Percentiles rank a stretch among this genome's conserved stretches.
phyloP scores from a whole-genome alignment of 2,113 vertebrate species.

The Amphiprion percula region DNA sequence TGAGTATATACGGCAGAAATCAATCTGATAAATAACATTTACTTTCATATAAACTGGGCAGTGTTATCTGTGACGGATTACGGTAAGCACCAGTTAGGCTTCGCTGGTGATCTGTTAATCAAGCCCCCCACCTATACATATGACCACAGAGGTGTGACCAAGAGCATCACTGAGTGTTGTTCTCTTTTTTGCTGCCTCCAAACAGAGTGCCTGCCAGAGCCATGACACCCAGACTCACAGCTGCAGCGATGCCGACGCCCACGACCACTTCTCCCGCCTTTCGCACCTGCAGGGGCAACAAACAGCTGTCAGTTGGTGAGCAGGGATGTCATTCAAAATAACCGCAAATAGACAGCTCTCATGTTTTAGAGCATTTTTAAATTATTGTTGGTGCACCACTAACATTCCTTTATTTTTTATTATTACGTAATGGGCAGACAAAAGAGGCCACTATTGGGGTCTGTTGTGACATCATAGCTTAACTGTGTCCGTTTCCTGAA shows the following conservation, averaged over 20 bases:
- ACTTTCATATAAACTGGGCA: neutral
- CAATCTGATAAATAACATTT: neutral
- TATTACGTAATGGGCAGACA: too few species aligned
- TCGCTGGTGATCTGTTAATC: slow-evolving; percentile 44
- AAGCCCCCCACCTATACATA: neutral
- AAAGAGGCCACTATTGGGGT: too few species aligned
- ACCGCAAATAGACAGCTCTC: too few species aligned
- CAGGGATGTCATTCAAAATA: too few species aligned
- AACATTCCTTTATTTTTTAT: too few species aligned
- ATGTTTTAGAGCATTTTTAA: too few species aligned
- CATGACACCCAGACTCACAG: slow-evolving; percentile 33
- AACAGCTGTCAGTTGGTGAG: neutral
- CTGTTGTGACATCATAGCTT: too few species aligned
- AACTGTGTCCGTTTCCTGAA: too few species aligned
- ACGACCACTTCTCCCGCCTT: slow-evolving; percentile 34
- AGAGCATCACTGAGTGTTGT: slow-evolving; percentile 47
- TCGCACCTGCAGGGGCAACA: slow-evolving; percentile 65
- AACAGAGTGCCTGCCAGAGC: slow-evolving; percentile 49
- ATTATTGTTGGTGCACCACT: too few species aligned
- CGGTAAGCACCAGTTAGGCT: neutral
- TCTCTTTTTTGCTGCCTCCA: slow-evolving; percentile 60
- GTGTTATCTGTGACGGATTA: neutral
- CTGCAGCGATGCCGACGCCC: neutral
- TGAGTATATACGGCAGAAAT: too few species aligned
- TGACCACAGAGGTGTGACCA: neutral